Conservation (phyloP, 2,888 invertebrate species). For the Merodon equestris region DNA sequence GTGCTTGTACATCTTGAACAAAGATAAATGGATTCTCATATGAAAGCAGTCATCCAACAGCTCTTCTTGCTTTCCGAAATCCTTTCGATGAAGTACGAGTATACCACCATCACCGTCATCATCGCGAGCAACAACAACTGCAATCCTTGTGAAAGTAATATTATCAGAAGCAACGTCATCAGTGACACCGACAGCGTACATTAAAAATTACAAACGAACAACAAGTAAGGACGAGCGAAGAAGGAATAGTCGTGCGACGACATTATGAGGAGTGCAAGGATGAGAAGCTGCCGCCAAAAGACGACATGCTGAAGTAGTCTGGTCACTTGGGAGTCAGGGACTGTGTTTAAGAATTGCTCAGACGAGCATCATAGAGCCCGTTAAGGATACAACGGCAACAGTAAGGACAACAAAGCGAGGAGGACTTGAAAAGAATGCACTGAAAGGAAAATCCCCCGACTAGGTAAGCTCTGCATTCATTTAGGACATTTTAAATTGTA, state of each 20-base stretch:
- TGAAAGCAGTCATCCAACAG: constrained; percentile 59
- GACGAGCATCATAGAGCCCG: constrained; percentile 46
- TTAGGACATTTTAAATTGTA: constrained; percentile 55
- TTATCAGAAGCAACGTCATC: constrained; percentile 29
- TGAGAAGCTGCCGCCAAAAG: constrained; percentile 1
- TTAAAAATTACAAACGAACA: constrained; percentile 61
- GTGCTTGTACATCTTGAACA: constrained; percentile 52
- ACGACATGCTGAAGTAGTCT: constrained; percentile 56
- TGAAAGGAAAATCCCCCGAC: constrained; percentile 46
- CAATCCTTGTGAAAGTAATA: constrained; percentile 25
- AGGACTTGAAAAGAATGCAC: neutral
- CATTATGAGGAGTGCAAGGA: too few relatives aligned
- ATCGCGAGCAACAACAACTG: neutral
- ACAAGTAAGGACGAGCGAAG: constrained; percentile 1
- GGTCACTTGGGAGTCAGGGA: constrained; percentile 65
- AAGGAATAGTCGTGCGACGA: too few relatives aligned
- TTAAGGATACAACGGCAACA: constrained; percentile 18
- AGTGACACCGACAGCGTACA: constrained; percentile 57
- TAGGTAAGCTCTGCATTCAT: constrained; percentile 60
- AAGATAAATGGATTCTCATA: constrained; percentile 68
- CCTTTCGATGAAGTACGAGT: constrained; percentile 31
- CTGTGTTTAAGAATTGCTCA: constrained; percentile 52
- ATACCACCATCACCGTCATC: constrained; percentile 1
- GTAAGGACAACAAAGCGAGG: neutral
- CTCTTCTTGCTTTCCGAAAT: constrained; percentile 52